Evolutionary conservation across 2,888 invertebrate genomes (phyloP), one percentile per base, ranked within the genome.

Genomic region (Cephus runcator): DNA sequence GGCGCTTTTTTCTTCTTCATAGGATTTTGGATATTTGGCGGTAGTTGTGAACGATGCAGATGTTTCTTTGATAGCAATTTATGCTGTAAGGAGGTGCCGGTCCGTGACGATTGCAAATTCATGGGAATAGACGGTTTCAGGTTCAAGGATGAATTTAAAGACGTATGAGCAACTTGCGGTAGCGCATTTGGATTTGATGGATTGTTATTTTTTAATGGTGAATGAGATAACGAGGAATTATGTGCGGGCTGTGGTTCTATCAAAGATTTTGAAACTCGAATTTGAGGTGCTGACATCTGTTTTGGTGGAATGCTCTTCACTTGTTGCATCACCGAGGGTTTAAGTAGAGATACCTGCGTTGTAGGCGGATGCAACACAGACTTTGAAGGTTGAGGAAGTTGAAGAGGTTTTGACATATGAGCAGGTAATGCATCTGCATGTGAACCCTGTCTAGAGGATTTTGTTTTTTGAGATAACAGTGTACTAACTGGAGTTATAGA

Each of bases 401-500:
- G 84, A 36, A 85, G 77, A 1, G 85, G 78, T 69, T 89, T 89
- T 0, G 85, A 77, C 71, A 85, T 79, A 56, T 86, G 86, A 1
- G 84, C 79, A 3, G 86, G 78, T n/a, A 84, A 68, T 9, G 84
- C 69, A 12, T 87, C 86, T 11, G 36, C 79, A 31, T 83, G 85
- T 0, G 84, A 68, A 35, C 12, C 75, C 30, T 34, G 71, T 31
- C 75, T 78, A 30, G 78, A 76, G n/a, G 77, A 75, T 77, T 89
- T 90, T 4, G 77, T 80, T 74, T 88, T 89, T 15, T 82, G 80
- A 3, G 81, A 78, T n/a, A 76, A 76, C 73, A 81, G 73, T 73
- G 84, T 80, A 69, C 80, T 83, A 1, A 89, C 88, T 2, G 91
- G 91, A 0, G 91, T 91, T 79, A 91, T 93, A 0, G 93, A 93